Base-by-base conservation (phyloP, 1,140 invertebrate genomes). In the Brachystomella parvula region DNA sequence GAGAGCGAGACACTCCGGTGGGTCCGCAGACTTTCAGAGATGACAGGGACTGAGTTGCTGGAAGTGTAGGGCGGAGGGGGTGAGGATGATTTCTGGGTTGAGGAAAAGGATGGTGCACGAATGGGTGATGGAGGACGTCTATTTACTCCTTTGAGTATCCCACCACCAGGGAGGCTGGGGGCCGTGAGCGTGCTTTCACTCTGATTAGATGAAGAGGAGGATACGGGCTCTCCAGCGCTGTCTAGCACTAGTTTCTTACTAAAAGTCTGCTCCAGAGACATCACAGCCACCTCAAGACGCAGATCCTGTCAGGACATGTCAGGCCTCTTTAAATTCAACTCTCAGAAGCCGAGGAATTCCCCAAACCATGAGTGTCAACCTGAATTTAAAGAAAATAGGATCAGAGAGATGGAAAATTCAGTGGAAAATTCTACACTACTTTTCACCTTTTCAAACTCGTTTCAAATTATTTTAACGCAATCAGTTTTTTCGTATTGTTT, bases 171-270 rank as follows among this genome's bases (percentile, higher is more conserved):
- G 64, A 15, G 29, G 56, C 44, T 65, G 32, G 30, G 59, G 32
- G 58, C 33, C 21, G 47, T 59, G 57, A 30, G 57, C 17, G 31
- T 32, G 39, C 33, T 62, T 53, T 57, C 47, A 12, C 59, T 66
- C n/a, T 60, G 65, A 9, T 24, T 66, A 31, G 39, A 58, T 33
- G 53, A 61, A 29, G 65, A 61, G 19, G 33, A 61, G 31, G 60
- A 31, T 24, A 49, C 65, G 26, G 58, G 53, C 49, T 64, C n/a
- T n/a, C n/a, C 32, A 44, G 60, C 30, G 21, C 60, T 67, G 49
- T 65, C 65, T 31, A 70, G 53, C 26, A n/a, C 66, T 56, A 70
- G 58, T 47, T 70, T 70, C 44, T 66, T 66, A 70, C 63, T 67
- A 47, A 67, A 61, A 24, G 56, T 56, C 39, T 64, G 59, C 64